Evolutionary conservation across 2,797 vertebrate species (phyloP).

Genomic region (Cynodonichthys magdalenae): DNA sequence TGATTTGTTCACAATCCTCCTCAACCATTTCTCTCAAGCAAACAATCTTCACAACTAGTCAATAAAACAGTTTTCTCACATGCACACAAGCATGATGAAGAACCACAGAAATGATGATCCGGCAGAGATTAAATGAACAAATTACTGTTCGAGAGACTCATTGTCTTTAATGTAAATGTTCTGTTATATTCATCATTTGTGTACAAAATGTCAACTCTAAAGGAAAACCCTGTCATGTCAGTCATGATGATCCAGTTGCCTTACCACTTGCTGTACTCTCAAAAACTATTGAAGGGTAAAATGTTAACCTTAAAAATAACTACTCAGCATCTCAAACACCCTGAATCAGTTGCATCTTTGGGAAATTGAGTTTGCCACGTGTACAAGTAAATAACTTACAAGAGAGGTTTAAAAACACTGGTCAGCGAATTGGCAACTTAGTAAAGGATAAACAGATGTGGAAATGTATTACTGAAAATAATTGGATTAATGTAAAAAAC

Average conservation of each 20-base stretch:
- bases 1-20: slow-evolving; percentile 15
- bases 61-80: neutral
- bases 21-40: neutral
- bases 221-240: neutral
- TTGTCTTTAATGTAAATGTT: neutral
- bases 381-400: too few species aligned
- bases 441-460: neutral
- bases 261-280: neutral
- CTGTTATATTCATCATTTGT: neutral
- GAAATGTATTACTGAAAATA: neutral
- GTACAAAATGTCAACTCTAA: neutral
- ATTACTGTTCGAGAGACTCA: neutral
- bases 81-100: neutral
- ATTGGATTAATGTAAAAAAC: too few species aligned
- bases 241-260: neutral
- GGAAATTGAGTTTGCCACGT: too few species aligned
- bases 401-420: too few species aligned
- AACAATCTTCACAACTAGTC: slow-evolving; percentile 3
- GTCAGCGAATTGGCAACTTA: neutral
- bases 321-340: neutral
- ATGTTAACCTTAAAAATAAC: neutral
- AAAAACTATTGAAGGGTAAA: neutral
- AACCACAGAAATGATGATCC: neutral
- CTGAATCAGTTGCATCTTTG: neutral
- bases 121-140: slow-evolving; percentile 1